phyloP scores from a whole-genome alignment of 2,113 vertebrate genomes.

The Acanthisitta chloris region DNA sequence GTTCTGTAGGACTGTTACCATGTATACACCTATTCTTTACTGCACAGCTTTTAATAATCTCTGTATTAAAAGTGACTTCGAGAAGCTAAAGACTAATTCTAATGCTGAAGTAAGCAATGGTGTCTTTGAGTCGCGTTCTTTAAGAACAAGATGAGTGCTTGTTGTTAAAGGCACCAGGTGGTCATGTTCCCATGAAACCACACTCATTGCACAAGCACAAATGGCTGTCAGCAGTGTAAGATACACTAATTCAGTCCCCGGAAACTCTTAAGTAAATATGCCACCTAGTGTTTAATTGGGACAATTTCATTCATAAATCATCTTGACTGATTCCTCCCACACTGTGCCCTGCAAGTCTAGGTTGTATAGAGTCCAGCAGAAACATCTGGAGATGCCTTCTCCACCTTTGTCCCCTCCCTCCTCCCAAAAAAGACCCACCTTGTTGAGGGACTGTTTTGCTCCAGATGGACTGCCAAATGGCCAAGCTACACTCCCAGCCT shows the following conservation, averaged over 20 bases:
- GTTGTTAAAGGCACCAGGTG: not conserved
- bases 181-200: not conserved
- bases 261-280: conserved; percentile 60
- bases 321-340: not conserved
- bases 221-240: not conserved
- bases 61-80: not conserved
- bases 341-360: not conserved
- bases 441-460: not conserved
- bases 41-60: not conserved
- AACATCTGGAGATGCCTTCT: not conserved
- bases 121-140: not conserved
- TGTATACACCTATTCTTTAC: not conserved
- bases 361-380: not conserved
- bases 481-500: not conserved
- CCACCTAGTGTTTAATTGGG: conserved; percentile 62
- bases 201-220: not conserved
- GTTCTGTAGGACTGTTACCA: not conserved
- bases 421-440: not conserved
- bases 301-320: conserved; percentile 48
- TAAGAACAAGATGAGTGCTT: not conserved
- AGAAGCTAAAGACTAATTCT: not conserved
- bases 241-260: not conserved
- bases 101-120: not conserved
- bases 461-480: not conserved
- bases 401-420: accelerated